Conservation (phyloP, 2,113 vertebrate species). For the Rissa tridactyla region DNA sequence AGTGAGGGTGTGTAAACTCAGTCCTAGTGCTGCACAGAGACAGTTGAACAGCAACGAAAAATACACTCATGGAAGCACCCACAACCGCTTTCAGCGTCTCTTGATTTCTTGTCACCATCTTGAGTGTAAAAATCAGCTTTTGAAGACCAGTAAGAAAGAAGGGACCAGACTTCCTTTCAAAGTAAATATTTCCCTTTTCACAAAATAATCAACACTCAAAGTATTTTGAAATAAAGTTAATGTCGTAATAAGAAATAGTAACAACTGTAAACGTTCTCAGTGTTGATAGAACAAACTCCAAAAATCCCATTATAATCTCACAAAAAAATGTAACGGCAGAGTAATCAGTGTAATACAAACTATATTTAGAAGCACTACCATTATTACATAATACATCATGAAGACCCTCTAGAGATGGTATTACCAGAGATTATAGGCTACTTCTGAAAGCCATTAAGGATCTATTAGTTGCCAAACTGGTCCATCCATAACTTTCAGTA, state of each 20-base stretch:
- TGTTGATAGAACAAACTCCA: background rate
- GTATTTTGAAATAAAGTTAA: background rate
- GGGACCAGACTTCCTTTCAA: background rate
- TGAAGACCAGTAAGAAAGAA: background rate
- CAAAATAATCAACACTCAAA: background rate
- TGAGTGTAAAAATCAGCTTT: background rate
- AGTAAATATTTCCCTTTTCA: background rate
- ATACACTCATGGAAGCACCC: accelerated
- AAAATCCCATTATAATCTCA: background rate
- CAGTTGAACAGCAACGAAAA: background rate
- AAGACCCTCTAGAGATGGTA: constrained; percentile 33
- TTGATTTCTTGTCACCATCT: background rate
- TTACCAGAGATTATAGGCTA: constrained; percentile 47
- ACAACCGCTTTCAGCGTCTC: background rate
- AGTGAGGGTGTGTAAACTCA: background rate
- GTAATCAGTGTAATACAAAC: background rate
- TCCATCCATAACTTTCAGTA: constrained; percentile 53
- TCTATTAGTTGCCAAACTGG: constrained; percentile 56
- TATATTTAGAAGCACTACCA: background rate
- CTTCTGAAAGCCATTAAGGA: constrained; percentile 57
- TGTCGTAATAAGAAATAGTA: background rate
- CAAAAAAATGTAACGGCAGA: background rate
- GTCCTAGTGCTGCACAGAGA: background rate
- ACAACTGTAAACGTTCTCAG: background rate
- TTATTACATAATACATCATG: constrained; percentile 52